Base-by-base conservation (phyloP, 2,888 invertebrate species). In the Cantharis rustica region DNA sequence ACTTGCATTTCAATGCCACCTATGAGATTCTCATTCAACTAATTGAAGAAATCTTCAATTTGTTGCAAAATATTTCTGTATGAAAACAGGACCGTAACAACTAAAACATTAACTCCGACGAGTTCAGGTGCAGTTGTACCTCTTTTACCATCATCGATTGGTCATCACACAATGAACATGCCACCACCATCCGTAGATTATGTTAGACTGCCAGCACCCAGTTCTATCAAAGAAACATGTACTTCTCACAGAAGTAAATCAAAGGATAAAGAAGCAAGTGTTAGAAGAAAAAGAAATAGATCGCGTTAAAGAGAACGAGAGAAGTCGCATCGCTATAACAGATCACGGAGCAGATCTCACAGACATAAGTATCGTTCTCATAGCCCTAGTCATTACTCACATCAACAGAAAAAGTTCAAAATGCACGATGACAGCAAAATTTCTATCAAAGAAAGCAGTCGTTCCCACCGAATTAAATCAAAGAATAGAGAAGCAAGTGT, bases 361-460 rank as follows among this genome's bases (percentile, higher is more conserved):
- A 90, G 94, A 75, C 94, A 94, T 86, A 93, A 93, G 85, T 93
- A 94, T 1, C 89, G 93, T 68, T 93, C 93, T n/a, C n/a, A n/a
- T n/a, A n/a, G n/a, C n/a, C n/a, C n/a, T n/a, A n/a, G n/a, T n/a
- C n/a, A n/a, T n/a, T n/a, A n/a, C n/a, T n/a, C n/a, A n/a, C n/a
- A n/a, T n/a, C n/a, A n/a, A n/a, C n/a, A n/a, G n/a, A n/a, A n/a
- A n/a, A n/a, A n/a, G n/a, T n/a, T n/a, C n/a, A n/a, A n/a, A n/a
- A n/a, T n/a, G n/a, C n/a, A n/a, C n/a, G n/a, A n/a, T n/a, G n/a
- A n/a, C n/a, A n/a, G n/a, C n/a, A n/a, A n/a, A n/a, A n/a, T n/a
- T n/a, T 69, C 74, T 13, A 16, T 72, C 20, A 31, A 75, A 17
- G 75, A 77, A 16, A 64, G 17, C 7, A 61, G 26, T 47, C 70